These are phyloP conservation scores for Nomia melanderi DNA, from an alignment of 1,140 invertebrate genomes.

Conservation along the genomic window DNA sequence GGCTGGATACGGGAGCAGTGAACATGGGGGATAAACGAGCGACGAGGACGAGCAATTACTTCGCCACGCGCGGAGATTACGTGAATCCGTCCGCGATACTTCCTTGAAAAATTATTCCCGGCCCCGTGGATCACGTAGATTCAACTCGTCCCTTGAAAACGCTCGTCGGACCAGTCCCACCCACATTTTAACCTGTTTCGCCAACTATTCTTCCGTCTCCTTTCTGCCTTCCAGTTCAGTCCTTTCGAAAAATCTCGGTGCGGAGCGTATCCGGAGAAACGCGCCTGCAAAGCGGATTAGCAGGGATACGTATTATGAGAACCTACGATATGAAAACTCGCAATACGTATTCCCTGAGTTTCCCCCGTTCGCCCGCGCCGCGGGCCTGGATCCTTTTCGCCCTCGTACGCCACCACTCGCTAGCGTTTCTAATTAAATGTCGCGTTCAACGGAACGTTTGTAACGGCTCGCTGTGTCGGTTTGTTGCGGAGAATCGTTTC, in stretches of 20 bases:
- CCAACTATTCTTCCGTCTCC: no score
- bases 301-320: background rate
- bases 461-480: no score
- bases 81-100: background rate
- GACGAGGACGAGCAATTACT: background rate
- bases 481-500: no score
- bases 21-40: background rate
- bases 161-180: no score
- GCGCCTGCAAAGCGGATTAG: constrained; percentile 12
- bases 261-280: background rate
- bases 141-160: constrained; percentile 11
- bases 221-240: background rate
- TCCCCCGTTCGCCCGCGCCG: background rate
- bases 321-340: background rate
- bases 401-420: background rate
- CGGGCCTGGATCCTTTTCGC: background rate
- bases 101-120: constrained; percentile 21
- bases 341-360: background rate
- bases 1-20: no score
- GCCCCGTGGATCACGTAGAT: background rate
- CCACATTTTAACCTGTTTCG: no score
- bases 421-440: background rate
- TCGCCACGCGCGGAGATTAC: background rate
- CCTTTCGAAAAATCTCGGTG: background rate
- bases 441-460: background rate